Evolutionary conservation across 2,888 invertebrate genomes (phyloP).

Genomic region (Harpalus rufipes): DNA sequence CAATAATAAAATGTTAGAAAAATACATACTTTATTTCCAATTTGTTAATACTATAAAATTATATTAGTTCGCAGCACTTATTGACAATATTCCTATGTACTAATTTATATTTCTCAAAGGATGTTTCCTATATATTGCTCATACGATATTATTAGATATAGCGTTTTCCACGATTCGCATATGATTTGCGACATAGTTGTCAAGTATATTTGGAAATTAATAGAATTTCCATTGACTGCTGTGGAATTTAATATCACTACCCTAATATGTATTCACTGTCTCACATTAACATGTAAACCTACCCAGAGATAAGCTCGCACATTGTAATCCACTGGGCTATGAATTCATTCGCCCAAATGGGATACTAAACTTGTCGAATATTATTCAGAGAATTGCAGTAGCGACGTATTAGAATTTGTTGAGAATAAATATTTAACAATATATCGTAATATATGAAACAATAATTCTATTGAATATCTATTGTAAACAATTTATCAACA

Average conservation of each 20-base stretch:
- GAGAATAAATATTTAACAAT: too few species aligned
- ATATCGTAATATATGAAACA: too few species aligned
- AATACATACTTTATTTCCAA: too few species aligned
- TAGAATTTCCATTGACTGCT: background rate
- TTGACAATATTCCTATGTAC: too few species aligned
- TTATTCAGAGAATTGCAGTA: background rate
- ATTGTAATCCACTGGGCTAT: constrained; percentile 18
- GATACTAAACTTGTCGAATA: constrained; percentile 19
- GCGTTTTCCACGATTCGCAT: background rate
- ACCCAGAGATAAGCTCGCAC: constrained; percentile 13
- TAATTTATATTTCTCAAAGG: too few species aligned
- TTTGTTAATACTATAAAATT: too few species aligned
- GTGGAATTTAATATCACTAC: constrained; percentile 21
- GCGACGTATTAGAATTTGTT: background rate
- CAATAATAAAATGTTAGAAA: too few species aligned
- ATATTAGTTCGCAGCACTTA: too few species aligned
- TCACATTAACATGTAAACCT: constrained; percentile 11
- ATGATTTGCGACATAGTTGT: background rate
- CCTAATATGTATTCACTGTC: constrained; percentile 9
- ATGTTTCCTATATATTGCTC: too few species aligned
- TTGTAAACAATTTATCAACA: too few species aligned
- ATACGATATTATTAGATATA: background rate
- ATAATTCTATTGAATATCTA: too few species aligned
- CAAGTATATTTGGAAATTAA: background rate
- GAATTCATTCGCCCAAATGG: constrained; percentile 2